Base-by-base conservation (phyloP, 2,113 vertebrate genomes). In the Ginglymostoma cirratum region DNA sequence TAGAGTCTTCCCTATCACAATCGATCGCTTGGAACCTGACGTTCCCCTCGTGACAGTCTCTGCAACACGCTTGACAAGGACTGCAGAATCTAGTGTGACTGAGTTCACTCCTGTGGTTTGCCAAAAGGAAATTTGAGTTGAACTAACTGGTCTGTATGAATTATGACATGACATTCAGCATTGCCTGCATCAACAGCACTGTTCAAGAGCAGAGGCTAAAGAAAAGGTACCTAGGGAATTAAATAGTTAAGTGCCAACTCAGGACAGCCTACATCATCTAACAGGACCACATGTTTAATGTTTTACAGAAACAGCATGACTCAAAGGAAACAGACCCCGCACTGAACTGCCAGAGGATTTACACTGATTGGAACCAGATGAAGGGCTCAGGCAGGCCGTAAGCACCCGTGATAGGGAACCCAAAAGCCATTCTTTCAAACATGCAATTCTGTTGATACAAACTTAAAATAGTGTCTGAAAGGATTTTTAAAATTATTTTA, bases 291-390 rank as follows among this genome's bases (percentile, higher is more conserved):
- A 95, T 95, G 94, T 95, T 95, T 48, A 95, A 72, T 52, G 94
- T 95, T 95, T 72, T 34, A 95, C 42, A 76, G 66, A 72, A 70
- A 34, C 94, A 95, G 67, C 69, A 72, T 72, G 67, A 70, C 67
- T 95, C 94, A 95, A 95, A 95, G 94, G 69, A 48, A 95, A 38
- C 38, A 72, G 94, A 45, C 67, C 94, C 34, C 1, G 23, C 67
- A 95, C 69, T 95, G 69, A 95, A 72, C 94, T 72, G 89, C 89
- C 61, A 93, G 17, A 93, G 89, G 61, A 93, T 93, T 93, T 66
- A 34, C 52, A 6, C 69, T 95, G 94, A 95, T 95, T 72, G 69
- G 94, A 72, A 95, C 67, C 94, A 95, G 67, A 95, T 95, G 94
- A 69, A 72, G 69, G 42, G 27, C 69, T 72, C 42, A 72, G 23